These are phyloP conservation scores for Theretra japonica DNA, from an alignment of 2,888 invertebrate genomes.

Conservation along the genomic window DNA sequence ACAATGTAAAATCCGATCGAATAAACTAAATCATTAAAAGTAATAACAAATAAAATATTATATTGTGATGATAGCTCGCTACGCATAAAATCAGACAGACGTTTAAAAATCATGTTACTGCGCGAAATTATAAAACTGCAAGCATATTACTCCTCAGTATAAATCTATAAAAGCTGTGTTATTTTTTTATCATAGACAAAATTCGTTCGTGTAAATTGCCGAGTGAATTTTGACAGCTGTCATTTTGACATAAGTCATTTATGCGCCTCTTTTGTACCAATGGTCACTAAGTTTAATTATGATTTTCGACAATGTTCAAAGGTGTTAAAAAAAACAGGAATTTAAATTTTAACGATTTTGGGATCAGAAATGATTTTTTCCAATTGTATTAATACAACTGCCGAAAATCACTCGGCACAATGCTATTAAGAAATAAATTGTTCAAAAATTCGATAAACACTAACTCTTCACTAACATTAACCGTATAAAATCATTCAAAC, in stretches of 20 bases:
- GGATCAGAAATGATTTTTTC: too few relatives aligned
- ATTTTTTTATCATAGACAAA: conserved; percentile 42
- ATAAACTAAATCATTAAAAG: conserved; percentile 61
- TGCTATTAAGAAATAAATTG: conserved; percentile 29
- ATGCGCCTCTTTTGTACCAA: not conserved
- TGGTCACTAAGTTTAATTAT: too few relatives aligned
- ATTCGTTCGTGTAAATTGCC: conserved; percentile 34
- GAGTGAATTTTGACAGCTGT: conserved; percentile 20
- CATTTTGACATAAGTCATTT: not conserved
- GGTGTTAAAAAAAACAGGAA: too few relatives aligned
- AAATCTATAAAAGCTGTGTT: not conserved
- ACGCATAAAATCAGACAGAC: conserved; percentile 10
- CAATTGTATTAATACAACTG: not conserved
- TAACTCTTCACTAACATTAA: conserved; percentile 63
- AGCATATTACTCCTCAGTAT: not conserved
- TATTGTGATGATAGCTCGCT: conserved; percentile 56
- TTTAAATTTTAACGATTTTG: too few relatives aligned
- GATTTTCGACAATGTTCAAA: too few relatives aligned
- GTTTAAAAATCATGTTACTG: not conserved
- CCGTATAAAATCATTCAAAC: conserved; percentile 68
- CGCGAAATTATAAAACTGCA: not conserved
- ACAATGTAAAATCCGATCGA: conserved; percentile 64
- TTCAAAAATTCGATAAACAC: conserved; percentile 61
- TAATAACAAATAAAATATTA: conserved; percentile 60
- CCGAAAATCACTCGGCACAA: conserved; percentile 21